These are phyloP conservation scores for Danaus melanippus DNA, from an alignment of 1,140 invertebrate genomes.

Conservation along the genomic window DNA sequence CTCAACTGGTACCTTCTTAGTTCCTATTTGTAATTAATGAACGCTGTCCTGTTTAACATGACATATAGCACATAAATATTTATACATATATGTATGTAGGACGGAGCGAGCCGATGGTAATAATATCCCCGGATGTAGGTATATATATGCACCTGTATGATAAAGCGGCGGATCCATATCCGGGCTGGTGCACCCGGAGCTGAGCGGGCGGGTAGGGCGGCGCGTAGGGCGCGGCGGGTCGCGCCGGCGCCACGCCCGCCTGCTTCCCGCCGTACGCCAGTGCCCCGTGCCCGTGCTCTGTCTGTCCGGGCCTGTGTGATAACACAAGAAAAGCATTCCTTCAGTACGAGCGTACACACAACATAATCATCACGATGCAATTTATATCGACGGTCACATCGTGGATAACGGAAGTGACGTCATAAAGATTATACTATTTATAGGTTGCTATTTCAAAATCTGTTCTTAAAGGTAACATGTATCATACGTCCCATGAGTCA, in stretches of 20 bases:
- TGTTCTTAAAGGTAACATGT: no score
- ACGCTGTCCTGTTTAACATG: no score
- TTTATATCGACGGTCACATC: background rate
- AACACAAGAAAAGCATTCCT: slow-evolving; percentile 1
- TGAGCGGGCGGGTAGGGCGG: slow-evolving; percentile 46
- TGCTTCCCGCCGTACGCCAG: slow-evolving; percentile 63
- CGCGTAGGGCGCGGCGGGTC: slow-evolving; percentile 50
- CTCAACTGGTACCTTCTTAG: no score
- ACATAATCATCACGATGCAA: background rate
- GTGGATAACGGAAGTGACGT: no score
- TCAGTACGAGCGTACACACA: background rate
- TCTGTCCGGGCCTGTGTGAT: slow-evolving; percentile 53
- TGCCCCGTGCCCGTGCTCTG: slow-evolving; percentile 60
- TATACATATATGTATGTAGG: no score
- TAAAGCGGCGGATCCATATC: slow-evolving; percentile 56
- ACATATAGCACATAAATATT: no score
- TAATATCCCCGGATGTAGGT: background rate
- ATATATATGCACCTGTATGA: slow-evolving; percentile 46
- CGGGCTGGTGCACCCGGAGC: slow-evolving; percentile 58
- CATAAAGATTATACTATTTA: no score
- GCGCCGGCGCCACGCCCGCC: slow-evolving; percentile 49
- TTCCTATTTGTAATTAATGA: no score
- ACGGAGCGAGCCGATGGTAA: background rate
- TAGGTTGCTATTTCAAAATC: no score
- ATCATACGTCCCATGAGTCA: no score